phyloP scores from a whole-genome alignment of 1,140 invertebrate species.

The Drosophila punjabiensis region DNA sequence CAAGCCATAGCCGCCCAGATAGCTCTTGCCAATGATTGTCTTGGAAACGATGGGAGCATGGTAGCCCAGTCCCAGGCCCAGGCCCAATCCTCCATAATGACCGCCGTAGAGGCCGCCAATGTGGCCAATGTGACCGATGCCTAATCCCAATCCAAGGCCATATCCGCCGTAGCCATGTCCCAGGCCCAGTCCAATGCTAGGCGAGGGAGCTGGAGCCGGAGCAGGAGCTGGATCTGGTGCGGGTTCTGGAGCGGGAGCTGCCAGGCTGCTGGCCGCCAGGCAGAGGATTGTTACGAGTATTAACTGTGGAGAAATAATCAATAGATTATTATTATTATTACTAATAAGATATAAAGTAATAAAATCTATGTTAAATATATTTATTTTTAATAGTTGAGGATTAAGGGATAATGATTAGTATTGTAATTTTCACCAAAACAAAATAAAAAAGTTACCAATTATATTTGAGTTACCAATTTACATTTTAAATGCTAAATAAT shows the following conservation, averaged over 20 bases:
- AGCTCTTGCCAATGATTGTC: constrained; percentile 79
- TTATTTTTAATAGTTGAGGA: not conserved
- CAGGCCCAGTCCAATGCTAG: constrained; percentile 65
- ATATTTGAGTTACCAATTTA: not conserved
- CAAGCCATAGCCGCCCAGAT: constrained; percentile 61
- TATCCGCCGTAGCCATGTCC: constrained; percentile 69
- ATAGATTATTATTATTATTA: not conserved
- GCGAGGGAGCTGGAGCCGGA: constrained; percentile 54
- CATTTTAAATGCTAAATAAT: not conserved
- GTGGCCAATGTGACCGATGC: constrained; percentile 45
- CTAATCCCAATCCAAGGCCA: constrained; percentile 51
- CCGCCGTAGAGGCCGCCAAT: constrained; percentile 44
- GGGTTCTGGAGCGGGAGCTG: constrained; percentile 56
- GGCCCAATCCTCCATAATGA: constrained; percentile 49
- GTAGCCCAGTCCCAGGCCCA: constrained; percentile 62
- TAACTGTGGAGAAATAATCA: constrained; percentile 18
- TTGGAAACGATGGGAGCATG: constrained; percentile 72
- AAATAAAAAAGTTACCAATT: not conserved
- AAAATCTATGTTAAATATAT: not conserved
- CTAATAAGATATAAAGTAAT: not conserved
- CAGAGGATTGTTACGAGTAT: constrained; percentile 51
- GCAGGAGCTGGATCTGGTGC: constrained; percentile 50
- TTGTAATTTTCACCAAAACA: not conserved
- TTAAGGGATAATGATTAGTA: not conserved
- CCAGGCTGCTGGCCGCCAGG: constrained; percentile 42